phyloP scores from a whole-genome alignment of 1,140 invertebrate genomes.

The Ganaspis sp. region DNA sequence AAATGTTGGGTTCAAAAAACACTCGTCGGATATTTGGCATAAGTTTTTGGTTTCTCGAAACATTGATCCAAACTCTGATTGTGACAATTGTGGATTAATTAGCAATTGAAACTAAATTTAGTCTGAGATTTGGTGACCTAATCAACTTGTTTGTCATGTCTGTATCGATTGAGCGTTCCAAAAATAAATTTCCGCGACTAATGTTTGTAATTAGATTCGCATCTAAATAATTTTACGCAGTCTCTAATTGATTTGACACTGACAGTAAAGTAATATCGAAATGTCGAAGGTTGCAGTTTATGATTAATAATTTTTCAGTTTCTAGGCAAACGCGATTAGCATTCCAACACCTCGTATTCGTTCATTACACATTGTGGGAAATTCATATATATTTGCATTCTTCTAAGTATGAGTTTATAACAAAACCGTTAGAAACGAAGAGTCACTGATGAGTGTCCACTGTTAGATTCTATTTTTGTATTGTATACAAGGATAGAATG shows the following conservation, averaged over 20 bases:
- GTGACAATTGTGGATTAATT: too few species aligned
- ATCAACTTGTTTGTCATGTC: slow-evolving; percentile 1
- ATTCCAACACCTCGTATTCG: slow-evolving; percentile 39
- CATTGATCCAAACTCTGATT: too few species aligned
- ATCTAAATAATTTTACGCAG: slow-evolving; percentile 18
- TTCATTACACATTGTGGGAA: not conserved
- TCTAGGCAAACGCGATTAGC: slow-evolving; percentile 41
- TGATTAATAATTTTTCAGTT: slow-evolving; percentile 36
- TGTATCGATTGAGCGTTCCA: not conserved
- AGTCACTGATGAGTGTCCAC: not conserved
- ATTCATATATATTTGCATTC: not conserved
- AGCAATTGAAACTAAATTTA: not conserved
- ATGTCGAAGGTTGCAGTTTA: slow-evolving; percentile 48
- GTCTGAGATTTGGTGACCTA: not conserved
- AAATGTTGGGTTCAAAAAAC: too few species aligned
- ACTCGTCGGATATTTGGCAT: too few species aligned
- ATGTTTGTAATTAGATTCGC: slow-evolving; percentile 21
- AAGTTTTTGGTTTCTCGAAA: too few species aligned
- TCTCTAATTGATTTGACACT: slow-evolving; percentile 29
- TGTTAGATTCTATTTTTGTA: not conserved
- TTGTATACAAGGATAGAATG: not conserved
- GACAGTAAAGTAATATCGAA: slow-evolving; percentile 31
- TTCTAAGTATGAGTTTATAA: not conserved
- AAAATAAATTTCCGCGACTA: slow-evolving; percentile 21
- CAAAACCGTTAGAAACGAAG: slow-evolving; percentile 20